Percentiles rank a stretch among this genome's conserved stretches.
Conservation (phyloP, 2,797 vertebrate genomes). For the Bothrops alternatus region DNA sequence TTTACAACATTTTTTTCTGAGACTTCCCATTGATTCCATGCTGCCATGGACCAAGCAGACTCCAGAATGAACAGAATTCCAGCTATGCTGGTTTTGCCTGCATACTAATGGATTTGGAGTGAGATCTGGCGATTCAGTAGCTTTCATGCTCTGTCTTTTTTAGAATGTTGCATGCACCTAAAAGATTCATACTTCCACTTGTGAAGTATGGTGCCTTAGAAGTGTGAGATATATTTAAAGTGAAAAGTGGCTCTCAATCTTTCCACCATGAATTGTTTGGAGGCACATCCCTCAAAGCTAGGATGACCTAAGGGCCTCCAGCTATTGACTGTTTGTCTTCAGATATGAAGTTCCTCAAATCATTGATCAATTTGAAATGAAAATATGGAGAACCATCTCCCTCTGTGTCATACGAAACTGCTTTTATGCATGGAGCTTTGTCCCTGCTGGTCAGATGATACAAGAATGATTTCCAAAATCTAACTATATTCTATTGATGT, state of each 20-base stretch:
- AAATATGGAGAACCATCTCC: neutral
- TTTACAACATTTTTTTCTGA: neutral
- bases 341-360: neutral
- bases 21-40: neutral
- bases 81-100: neutral
- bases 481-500: slow-evolving; percentile 24
- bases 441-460: slow-evolving; percentile 10
- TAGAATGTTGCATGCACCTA: neutral
- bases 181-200: neutral
- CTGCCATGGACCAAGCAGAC: neutral
- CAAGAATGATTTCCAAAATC: neutral
- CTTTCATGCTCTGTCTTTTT: neutral
- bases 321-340: neutral
- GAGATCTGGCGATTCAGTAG: neutral
- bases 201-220: neutral
- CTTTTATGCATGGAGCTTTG: neutral
- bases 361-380: neutral
- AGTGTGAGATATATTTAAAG: neutral
- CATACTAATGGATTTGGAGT: neutral
- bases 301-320: neutral
- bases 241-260: neutral
- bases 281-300: neutral
- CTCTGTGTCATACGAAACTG: neutral
- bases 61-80: neutral
- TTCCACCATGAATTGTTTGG: neutral